These are phyloP conservation scores for Chymomyza amoena DNA, from an alignment of 2,888 invertebrate genomes.

Conservation along the genomic window DNA sequence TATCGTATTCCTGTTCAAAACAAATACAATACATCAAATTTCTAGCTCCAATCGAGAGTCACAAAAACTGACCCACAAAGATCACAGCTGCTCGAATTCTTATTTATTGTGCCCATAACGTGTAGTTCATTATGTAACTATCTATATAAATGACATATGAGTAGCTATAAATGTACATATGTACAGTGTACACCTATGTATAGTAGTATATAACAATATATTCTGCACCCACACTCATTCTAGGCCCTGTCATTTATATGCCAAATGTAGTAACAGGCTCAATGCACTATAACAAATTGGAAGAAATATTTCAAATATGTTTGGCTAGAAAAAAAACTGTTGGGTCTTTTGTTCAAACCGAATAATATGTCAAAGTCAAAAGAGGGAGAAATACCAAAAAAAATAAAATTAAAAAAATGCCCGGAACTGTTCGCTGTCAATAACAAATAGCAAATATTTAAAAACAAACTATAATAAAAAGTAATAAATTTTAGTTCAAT, in stretches of 20 bases:
- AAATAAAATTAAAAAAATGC: not conserved
- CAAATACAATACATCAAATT: not conserved
- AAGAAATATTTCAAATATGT: conserved; percentile 42
- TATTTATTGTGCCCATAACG: not conserved
- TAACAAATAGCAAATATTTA: conserved; percentile 40
- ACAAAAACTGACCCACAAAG: not conserved
- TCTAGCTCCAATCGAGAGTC: no score
- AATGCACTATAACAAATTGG: conserved; percentile 43
- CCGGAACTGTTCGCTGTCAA: conserved; percentile 27
- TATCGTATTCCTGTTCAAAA: no score
- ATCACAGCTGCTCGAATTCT: not conserved
- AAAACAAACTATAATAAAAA: conserved; percentile 40
- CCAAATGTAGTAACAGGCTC: not conserved
- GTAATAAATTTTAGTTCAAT: not conserved
- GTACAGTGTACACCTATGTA: no score
- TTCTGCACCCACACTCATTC: not conserved
- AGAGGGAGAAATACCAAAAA: not conserved
- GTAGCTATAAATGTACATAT: not conserved
- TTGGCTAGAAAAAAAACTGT: conserved; percentile 7
- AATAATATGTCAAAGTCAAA: conserved; percentile 58
- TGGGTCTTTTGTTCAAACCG: conserved; percentile 31
- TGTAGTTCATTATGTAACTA: not conserved
- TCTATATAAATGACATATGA: not conserved
- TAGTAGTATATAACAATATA: not conserved
- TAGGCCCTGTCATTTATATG: not conserved